Evolutionary conservation across 2,888 invertebrate genomes (phyloP), one percentile per base, ranked within the genome.

Genomic region (Platynereis dumerilii): DNA sequence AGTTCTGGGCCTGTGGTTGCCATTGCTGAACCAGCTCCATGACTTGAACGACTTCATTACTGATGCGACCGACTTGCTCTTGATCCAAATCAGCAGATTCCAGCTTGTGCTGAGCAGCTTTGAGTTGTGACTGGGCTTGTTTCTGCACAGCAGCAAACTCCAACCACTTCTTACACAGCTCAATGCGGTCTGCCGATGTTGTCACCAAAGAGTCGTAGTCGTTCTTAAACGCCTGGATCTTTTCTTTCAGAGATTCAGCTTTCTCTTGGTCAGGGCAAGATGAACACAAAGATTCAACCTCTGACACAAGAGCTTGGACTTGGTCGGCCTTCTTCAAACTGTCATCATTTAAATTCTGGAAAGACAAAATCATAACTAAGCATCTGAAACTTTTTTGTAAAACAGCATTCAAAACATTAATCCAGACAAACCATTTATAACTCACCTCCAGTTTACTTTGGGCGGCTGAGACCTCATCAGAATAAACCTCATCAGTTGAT

Each of bases 381-480:
- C 10, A 28, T 34, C 24, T 42, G 17, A 17, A 24, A 17, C 28
- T 17, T 24, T 10, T 22, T n/a, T 15, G 12, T 15, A 42, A 42
- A 12, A 42, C n/a, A 42, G 44, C 12, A 42, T n/a, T 42, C 12
- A 17, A 17, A 42, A 42, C n/a, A 42, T 42, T 5, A 60, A n/a
- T 42, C 24, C 12, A 62, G 12, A 28, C 2, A n/a, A 66, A 5
- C 42, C 17, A 57, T n/a, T n/a, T n/a, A n/a, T n/a, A n/a, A n/a
- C 68, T 55, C 74, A 94, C 93, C 1, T 92, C 90, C 0, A 95
- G 86, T 73, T 90, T 88, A 28, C 89, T 88, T 1, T 93, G 88
- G 71, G 91, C 94, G 74, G 93, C 89, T 75, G 93, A 92, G 0
- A 95, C 91, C 80, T 91, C 91, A 76, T 93, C 92, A 0, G 91